Percentiles rank a stretch among this genome's conserved stretches.
Conservation (phyloP, 2,888 invertebrate species). For the Limnephilus lunatus region DNA sequence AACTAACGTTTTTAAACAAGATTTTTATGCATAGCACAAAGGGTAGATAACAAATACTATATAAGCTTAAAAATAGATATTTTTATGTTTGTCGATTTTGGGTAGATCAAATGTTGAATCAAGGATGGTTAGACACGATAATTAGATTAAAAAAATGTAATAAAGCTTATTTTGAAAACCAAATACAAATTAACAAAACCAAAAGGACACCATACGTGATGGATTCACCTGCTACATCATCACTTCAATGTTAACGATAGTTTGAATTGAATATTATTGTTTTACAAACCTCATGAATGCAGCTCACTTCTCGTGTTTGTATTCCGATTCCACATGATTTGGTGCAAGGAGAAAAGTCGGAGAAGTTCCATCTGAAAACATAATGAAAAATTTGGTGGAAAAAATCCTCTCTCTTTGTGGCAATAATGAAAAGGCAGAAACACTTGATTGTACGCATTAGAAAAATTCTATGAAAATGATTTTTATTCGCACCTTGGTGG, state of each 20-base stretch:
- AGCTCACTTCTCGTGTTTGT: constrained; percentile 92
- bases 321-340: constrained; percentile 96
- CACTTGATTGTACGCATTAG: not conserved
- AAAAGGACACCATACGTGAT: too few species aligned
- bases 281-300: constrained; percentile 83
- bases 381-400: not conserved
- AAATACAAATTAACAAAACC: too few species aligned
- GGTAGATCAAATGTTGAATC: too few species aligned
- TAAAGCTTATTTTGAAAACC: too few species aligned
- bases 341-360: constrained; percentile 92
- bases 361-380: constrained; percentile 87
- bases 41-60: too few species aligned
- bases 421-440: not conserved
- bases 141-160: not conserved
- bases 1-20: too few species aligned
- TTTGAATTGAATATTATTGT: not conserved
- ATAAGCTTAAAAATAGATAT: too few species aligned
- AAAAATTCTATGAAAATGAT: not conserved
- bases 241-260: too few species aligned
- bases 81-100: too few species aligned
- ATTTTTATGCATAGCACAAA: too few species aligned
- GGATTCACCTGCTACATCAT: too few species aligned
- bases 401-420: not conserved
- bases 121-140: not conserved
- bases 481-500: constrained; percentile 84